Conservation (phyloP, 2,797 vertebrate genomes). For the Tinamus major region DNA sequence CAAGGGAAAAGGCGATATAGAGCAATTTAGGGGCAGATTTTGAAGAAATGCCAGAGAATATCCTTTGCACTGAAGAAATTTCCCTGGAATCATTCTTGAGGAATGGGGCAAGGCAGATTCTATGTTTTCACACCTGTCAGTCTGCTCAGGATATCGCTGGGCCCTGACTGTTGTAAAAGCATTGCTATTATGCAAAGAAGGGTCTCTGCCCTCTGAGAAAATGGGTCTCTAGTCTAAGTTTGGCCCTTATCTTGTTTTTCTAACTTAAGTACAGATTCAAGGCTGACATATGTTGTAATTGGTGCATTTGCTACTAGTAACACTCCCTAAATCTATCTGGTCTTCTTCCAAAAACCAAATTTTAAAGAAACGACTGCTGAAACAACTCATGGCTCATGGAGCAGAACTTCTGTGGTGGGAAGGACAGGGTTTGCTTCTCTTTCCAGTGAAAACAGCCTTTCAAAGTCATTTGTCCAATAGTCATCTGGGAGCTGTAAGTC, state of each 20-base stretch:
- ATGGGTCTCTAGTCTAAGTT: neutral
- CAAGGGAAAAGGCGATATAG: neutral
- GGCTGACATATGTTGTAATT: neutral
- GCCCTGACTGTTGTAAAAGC: neutral
- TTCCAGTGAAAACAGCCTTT: slow-evolving; percentile 37
- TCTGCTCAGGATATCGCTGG: neutral
- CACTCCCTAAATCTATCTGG: neutral
- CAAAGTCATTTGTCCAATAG: slow-evolving; percentile 33
- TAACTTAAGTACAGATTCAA: neutral
- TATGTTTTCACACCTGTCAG: neutral
- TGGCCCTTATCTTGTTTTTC: neutral
- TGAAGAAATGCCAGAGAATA: neutral
- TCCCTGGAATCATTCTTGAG: neutral
- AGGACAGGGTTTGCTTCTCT: slow-evolving; percentile 24
- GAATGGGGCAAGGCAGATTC: neutral
- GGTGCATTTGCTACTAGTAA: neutral
- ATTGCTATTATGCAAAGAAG: neutral
- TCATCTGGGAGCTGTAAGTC: slow-evolving; percentile 37
- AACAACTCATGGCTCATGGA: slow-evolving; percentile 9
- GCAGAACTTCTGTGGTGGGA: slow-evolving; percentile 5
- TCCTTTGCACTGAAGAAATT: neutral
- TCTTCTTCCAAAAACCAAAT: neutral
- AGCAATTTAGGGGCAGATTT: neutral
- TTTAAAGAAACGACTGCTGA: slow-evolving; percentile 38
- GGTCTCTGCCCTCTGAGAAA: neutral